A percentile compares a stretch with the other conserved stretches of the same genome.
phyloP scores from a whole-genome alignment of 2,113 vertebrate species.

The Poecile atricapillus region DNA sequence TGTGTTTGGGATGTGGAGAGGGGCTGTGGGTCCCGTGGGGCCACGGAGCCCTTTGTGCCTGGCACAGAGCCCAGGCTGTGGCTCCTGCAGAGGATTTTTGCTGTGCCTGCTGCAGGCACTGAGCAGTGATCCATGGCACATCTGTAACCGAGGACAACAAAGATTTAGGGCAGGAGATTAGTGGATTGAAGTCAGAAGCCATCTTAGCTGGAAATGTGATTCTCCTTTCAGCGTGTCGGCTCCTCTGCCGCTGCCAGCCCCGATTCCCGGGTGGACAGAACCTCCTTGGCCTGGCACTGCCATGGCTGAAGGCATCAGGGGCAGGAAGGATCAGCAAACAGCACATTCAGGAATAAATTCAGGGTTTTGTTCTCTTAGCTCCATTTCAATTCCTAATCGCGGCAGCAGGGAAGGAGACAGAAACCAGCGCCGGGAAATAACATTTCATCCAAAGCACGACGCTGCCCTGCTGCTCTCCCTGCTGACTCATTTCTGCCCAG shows the following conservation, averaged over 20 bases:
- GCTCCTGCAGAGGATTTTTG: not conserved
- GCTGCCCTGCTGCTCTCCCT: not conserved
- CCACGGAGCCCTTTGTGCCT: rapidly evolving
- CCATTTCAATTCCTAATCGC: not conserved
- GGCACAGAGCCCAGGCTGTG: rapidly evolving
- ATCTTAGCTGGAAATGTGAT: not conserved
- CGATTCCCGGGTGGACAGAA: not conserved
- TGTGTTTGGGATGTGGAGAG: rapidly evolving
- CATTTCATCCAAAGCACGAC: not conserved
- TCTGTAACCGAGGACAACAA: not conserved
- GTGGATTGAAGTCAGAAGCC: conserved; percentile 36
- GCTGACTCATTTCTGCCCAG: not conserved
- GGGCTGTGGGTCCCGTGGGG: rapidly evolving
- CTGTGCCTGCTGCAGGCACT: not conserved
- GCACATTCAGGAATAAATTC: rapidly evolving
- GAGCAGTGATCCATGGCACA: not conserved
- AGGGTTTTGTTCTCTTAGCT: not conserved
- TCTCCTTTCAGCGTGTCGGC: not conserved
- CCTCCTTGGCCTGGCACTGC: not conserved
- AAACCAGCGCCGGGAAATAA: not conserved
- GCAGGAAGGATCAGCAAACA: not conserved
- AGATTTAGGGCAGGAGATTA: conserved; percentile 44
- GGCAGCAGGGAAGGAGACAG: not conserved
- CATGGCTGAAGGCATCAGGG: rapidly evolving
- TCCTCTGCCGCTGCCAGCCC: not conserved